Conservation (phyloP, 2,797 vertebrate genomes). For the Alosa sapidissima region DNA sequence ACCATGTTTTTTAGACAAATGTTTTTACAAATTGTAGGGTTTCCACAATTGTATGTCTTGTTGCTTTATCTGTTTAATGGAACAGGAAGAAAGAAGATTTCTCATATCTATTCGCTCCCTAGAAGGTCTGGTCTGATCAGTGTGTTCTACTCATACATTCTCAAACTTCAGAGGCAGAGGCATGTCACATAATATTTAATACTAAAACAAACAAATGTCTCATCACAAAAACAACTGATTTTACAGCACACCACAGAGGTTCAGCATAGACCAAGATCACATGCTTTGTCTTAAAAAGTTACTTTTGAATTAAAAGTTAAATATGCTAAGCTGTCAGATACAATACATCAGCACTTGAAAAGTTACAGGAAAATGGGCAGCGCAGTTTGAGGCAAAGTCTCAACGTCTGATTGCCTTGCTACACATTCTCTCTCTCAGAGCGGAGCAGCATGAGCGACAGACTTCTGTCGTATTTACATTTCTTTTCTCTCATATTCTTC, state of each 20-base stretch:
- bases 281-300: conserved; percentile 47
- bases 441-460: conserved; percentile 51
- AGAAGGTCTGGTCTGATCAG: background rate
- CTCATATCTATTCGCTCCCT: background rate
- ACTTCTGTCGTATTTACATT: conserved; percentile 66
- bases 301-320: conserved; percentile 37
- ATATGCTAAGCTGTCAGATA: conserved; percentile 54
- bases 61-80: background rate
- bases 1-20: background rate
- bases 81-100: background rate
- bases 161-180: background rate
- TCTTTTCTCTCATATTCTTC: conserved; percentile 47
- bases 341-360: conserved; percentile 47
- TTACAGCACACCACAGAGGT: conserved; percentile 31
- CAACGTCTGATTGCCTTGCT: conserved; percentile 55
- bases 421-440: conserved; percentile 46
- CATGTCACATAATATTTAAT: background rate
- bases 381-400: conserved; percentile 51
- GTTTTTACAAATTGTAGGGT: background rate
- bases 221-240: background rate
- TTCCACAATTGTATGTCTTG: background rate
- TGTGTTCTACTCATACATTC: background rate
- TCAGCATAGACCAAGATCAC: conserved; percentile 44
- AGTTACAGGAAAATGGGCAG: conserved; percentile 45
- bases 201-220: background rate